These are phyloP conservation scores for Tichodroma muraria DNA, from an alignment of 2,113 vertebrate species.

Conservation along the genomic window DNA sequence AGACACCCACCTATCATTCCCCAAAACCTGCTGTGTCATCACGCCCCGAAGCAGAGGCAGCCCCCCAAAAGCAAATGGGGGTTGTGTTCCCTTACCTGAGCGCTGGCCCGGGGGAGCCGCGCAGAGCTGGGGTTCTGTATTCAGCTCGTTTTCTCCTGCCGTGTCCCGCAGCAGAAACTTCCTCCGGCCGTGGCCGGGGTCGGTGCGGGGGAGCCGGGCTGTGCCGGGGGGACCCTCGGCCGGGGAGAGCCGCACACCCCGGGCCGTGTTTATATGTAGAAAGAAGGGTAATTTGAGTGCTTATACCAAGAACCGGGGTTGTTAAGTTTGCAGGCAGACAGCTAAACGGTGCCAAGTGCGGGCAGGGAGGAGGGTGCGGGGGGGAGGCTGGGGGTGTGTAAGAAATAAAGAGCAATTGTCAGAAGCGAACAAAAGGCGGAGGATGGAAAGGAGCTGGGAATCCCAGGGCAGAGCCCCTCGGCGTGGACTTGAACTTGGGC, in stretches of 20 bases:
- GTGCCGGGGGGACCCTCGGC: neutral
- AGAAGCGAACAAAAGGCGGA: conserved; percentile 73
- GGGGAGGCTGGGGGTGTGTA: conserved; percentile 35
- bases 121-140: neutral
- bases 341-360: conserved; percentile 68
- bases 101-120: neutral
- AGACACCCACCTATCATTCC: neutral
- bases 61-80: neutral
- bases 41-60: neutral
- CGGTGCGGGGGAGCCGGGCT: neutral
- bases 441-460: conserved; percentile 57
- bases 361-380: neutral
- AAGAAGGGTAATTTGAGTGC: conserved; percentile 64
- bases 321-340: conserved; percentile 69
- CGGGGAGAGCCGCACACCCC: neutral
- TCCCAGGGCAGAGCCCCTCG: conserved; percentile 63
- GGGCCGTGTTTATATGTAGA: conserved; percentile 50
- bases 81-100: conserved; percentile 39
- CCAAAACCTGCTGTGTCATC: neutral
- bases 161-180: neutral
- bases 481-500: conserved; percentile 77
- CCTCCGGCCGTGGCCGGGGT: neutral
- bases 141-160: neutral
- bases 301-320: conserved; percentile 55
- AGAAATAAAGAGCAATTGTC: conserved; percentile 72